Percentiles rank a stretch among this genome's conserved stretches.
Evolutionary conservation across 2,888 invertebrate species (phyloP).

Genomic region (Agriopis leucophaearia): DNA sequence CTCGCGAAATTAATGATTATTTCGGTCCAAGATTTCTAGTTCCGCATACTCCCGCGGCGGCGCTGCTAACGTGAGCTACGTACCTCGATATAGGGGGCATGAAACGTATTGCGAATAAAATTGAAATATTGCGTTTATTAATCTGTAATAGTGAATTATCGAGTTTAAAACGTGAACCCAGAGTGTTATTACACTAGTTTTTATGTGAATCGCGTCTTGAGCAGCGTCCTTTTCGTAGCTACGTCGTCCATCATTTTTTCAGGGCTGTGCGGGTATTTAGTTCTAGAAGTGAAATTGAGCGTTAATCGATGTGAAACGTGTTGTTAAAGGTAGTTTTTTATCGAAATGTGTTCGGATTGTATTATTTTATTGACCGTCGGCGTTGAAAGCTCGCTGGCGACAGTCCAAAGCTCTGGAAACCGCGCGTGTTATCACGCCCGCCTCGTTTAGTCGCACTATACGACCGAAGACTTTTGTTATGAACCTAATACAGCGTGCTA

Average conservation of each 20-base stretch:
- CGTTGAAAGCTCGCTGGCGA: conserved; percentile 59
- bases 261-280: conserved; percentile 58
- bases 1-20: conserved; percentile 87
- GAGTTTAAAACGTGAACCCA: conserved; percentile 33
- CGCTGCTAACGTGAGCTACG: conserved; percentile 73
- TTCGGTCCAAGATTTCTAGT: conserved; percentile 82
- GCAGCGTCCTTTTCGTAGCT: conserved; percentile 14
- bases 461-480: conserved; percentile 62
- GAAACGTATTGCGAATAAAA: conserved; percentile 68
- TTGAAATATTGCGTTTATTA: conserved; percentile 66
- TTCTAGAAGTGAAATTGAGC: conserved; percentile 33
- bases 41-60: conserved; percentile 78
- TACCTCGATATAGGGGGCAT: conserved; percentile 72
- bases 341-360: conserved; percentile 39
- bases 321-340: conserved; percentile 28
- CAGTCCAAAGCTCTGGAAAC: conserved; percentile 54
- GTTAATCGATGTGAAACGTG: conserved; percentile 35
- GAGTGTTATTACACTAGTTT: conserved; percentile 29
- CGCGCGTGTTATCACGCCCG: conserved; percentile 54
- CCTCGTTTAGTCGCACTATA: conserved; percentile 59
- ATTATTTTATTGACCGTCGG: conserved; percentile 65
- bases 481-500: conserved; percentile 55
- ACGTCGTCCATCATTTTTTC: conserved; percentile 64
- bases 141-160: conserved; percentile 46
- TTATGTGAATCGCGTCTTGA: background rate